Evolutionary conservation across 2,888 invertebrate species (phyloP).

Genomic region (Lithosia quadra): DNA sequence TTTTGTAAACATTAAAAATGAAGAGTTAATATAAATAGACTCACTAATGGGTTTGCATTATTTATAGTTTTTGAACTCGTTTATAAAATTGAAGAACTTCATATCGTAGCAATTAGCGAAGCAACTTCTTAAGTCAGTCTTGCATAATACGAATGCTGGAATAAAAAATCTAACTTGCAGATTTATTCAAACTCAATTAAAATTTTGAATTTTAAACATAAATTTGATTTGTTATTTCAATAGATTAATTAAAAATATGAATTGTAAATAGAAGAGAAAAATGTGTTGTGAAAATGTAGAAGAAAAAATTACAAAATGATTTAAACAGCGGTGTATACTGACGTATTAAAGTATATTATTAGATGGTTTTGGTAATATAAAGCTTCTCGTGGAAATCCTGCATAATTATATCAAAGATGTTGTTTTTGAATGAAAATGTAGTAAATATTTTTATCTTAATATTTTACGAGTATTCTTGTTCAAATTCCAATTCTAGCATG

Average conservation of each 20-base stretch:
- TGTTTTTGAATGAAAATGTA: no score
- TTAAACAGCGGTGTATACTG: no score
- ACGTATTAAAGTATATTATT: no score
- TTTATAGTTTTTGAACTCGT: neutral
- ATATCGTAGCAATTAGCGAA: neutral
- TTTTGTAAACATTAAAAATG: neutral
- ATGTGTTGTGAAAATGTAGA: neutral
- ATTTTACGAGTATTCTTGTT: no score
- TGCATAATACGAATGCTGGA: neutral
- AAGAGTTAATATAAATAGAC: neutral
- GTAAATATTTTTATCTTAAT: no score
- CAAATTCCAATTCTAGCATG: no score
- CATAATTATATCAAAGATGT: no score
- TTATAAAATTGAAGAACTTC: neutral
- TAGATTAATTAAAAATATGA: neutral
- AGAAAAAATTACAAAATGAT: neutral
- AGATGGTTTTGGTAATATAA: neutral
- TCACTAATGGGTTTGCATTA: neutral
- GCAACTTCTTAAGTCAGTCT: neutral
- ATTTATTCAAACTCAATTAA: constrained; percentile 1
- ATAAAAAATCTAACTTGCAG: neutral
- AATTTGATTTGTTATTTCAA: constrained; percentile 1
- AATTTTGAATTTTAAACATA: neutral
- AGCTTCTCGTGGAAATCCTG: neutral
- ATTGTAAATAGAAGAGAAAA: neutral